Percentiles rank a stretch among this genome's conserved stretches.
Evolutionary conservation across 2,888 invertebrate genomes (phyloP).

Genomic region (Romanomermis culicivorax): DNA sequence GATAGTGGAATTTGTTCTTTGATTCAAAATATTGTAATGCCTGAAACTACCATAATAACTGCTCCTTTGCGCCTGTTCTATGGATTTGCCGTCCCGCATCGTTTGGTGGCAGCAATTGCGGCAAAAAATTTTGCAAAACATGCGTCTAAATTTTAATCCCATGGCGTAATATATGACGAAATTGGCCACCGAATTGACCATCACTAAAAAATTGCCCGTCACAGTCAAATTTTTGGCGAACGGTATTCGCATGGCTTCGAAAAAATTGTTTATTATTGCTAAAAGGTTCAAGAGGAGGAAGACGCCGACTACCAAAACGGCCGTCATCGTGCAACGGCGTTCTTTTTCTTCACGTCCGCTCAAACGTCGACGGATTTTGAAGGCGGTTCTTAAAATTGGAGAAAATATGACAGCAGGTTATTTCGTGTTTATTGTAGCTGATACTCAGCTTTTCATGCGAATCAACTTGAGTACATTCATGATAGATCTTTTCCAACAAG

Average conservation of each 20-base stretch:
- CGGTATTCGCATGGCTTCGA: conserved; percentile 5
- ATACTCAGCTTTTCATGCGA: no score
- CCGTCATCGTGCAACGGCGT: conserved; percentile 17
- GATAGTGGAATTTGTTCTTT: no score
- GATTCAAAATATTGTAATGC: no score
- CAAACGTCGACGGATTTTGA: background rate
- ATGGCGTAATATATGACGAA: conserved; percentile 26
- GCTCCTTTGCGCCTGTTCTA: no score
- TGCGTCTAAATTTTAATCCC: conserved; percentile 21
- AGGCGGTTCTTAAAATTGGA: no score
- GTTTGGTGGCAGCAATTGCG: conserved; percentile 12
- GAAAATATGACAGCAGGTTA: no score
- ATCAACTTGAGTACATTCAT: no score
- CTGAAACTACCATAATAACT: no score
- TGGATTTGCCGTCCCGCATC: no score
- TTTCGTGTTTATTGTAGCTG: no score
- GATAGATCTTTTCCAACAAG: no score
- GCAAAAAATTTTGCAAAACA: conserved; percentile 21
- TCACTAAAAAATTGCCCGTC: conserved; percentile 23
- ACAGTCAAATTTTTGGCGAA: conserved; percentile 15
- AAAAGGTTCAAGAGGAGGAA: conserved; percentile 21
- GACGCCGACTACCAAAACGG: conserved; percentile 20
- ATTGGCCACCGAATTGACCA: conserved; percentile 25
- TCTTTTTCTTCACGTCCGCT: conserved; percentile 7
- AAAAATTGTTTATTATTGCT: conserved; percentile 20